A percentile compares a stretch with the other conserved stretches of the same genome.
Conservation (phyloP, 2,888 invertebrate genomes). For the Drosophila maculinotata region DNA sequence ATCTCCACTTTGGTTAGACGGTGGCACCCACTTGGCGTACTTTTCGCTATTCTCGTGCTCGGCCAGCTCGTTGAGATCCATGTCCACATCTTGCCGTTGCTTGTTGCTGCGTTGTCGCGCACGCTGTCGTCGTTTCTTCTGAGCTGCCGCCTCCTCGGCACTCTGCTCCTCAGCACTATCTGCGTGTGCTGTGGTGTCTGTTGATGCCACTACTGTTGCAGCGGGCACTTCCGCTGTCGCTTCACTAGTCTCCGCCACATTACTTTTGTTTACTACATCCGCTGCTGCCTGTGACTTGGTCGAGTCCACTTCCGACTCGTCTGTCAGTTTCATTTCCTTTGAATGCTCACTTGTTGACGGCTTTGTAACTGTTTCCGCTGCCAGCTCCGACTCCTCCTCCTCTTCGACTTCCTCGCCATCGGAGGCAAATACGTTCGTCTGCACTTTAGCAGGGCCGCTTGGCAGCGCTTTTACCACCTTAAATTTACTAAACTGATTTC, state of each 20-base stretch:
- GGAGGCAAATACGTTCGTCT: conserved; percentile 67
- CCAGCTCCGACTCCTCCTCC: conserved; percentile 42
- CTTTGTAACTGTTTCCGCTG: conserved; percentile 27
- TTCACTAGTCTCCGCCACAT: conserved; percentile 22
- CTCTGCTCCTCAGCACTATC: conserved; percentile 22
- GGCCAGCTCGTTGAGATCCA: conserved; percentile 83
- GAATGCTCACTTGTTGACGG: conserved; percentile 13
- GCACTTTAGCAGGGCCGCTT: conserved; percentile 32
- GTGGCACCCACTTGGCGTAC: conserved; percentile 92
- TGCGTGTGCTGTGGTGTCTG: not conserved
- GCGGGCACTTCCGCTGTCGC: conserved; percentile 19
- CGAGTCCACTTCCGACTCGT: conserved; percentile 23
- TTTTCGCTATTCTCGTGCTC: conserved; percentile 87
- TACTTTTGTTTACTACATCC: conserved; percentile 32
- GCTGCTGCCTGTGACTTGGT: conserved; percentile 19
- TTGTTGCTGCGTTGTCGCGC: conserved; percentile 80
- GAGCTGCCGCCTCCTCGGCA: conserved; percentile 33
- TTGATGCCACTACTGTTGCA: not conserved
- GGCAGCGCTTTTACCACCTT: conserved; percentile 70
- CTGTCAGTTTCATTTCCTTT: conserved; percentile 18
- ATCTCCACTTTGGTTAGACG: conserved; percentile 90
- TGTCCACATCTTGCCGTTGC: conserved; percentile 83
- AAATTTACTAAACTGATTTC: conserved; percentile 84
- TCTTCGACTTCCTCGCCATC: conserved; percentile 73
- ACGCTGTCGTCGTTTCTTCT: conserved; percentile 77